Percentiles rank a stretch among this genome's conserved stretches.
Conservation (phyloP, 2,888 invertebrate species). For the Megamerina dolium region DNA sequence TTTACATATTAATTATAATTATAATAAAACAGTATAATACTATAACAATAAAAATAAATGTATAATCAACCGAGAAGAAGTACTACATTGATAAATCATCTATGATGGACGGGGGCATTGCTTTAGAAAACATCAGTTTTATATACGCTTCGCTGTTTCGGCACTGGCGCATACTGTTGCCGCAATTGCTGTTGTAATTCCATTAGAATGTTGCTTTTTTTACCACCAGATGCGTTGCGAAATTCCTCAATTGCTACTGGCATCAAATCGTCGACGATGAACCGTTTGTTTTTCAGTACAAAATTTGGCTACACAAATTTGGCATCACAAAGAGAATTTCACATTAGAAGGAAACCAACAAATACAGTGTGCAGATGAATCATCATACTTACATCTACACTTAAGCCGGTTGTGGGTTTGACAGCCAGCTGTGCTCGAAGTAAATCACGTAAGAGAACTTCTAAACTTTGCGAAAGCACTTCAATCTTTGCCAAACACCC, state of each 20-base stretch:
- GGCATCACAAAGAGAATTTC: no score
- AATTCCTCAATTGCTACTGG: constrained; percentile 44
- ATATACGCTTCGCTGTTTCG: constrained; percentile 48
- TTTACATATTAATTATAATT: constrained; percentile 30
- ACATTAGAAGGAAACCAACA: background rate
- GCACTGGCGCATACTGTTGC: constrained; percentile 37
- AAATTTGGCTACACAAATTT: constrained; percentile 44
- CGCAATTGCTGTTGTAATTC: constrained; percentile 35
- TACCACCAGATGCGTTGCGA: constrained; percentile 36
- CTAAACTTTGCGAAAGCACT: constrained; percentile 37
- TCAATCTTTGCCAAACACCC: constrained; percentile 46
- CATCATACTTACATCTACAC: constrained; percentile 45
- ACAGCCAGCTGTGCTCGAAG: constrained; percentile 44
- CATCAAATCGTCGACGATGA: constrained; percentile 43
- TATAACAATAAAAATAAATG: background rate
- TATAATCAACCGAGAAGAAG: background rate
- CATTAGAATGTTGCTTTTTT: constrained; percentile 32
- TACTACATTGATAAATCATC: no score
- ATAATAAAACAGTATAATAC: constrained; percentile 9
- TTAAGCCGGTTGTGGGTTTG: constrained; percentile 39
- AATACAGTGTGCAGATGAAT: no score
- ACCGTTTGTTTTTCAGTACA: constrained; percentile 45
- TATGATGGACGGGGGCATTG: no score
- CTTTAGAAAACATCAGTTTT: constrained; percentile 47
- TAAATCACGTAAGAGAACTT: constrained; percentile 40